Evolutionary conservation across 2,888 invertebrate genomes (phyloP).

Genomic region (Nomada flava): DNA sequence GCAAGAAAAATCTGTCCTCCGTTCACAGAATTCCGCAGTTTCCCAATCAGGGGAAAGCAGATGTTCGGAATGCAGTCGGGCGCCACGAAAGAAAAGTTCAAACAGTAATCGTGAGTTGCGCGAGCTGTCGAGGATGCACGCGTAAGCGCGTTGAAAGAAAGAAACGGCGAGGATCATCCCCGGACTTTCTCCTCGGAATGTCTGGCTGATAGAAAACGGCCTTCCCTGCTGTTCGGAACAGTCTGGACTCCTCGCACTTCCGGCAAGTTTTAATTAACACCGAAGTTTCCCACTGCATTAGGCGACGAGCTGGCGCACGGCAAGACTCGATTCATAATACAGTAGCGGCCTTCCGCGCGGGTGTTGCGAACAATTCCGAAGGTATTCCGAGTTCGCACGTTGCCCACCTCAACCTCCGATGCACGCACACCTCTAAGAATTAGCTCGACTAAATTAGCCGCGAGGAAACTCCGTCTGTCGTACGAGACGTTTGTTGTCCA

Average conservation of each 20-base stretch:
- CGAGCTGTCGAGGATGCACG: neutral
- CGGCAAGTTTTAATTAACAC: constrained; percentile 48
- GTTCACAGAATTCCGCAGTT: neutral
- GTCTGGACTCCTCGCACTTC: constrained; percentile 37
- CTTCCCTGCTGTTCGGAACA: constrained; percentile 26
- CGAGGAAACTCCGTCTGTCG: too few relatives aligned
- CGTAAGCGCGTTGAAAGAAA: neutral
- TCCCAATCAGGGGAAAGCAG: constrained; percentile 48
- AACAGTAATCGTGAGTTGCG: constrained; percentile 2
- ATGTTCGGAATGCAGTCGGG: constrained; percentile 26
- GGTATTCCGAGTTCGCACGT: constrained; percentile 47
- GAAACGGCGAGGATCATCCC: neutral
- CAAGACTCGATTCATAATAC: constrained; percentile 25
- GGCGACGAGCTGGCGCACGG: neutral
- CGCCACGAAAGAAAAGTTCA: constrained; percentile 32
- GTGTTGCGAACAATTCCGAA: constrained; percentile 35
- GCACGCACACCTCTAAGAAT: constrained; percentile 16
- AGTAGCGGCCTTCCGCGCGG: neutral
- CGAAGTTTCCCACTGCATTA: constrained; percentile 33
- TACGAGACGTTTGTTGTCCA: too few relatives aligned
- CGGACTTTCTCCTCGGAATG: neutral
- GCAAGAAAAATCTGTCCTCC: neutral
- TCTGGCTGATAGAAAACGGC: neutral
- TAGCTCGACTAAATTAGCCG: neutral
- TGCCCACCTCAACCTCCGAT: constrained; percentile 20